phyloP scores from a whole-genome alignment of 2,797 vertebrate genomes.

The Euthynnus affinis region DNA sequence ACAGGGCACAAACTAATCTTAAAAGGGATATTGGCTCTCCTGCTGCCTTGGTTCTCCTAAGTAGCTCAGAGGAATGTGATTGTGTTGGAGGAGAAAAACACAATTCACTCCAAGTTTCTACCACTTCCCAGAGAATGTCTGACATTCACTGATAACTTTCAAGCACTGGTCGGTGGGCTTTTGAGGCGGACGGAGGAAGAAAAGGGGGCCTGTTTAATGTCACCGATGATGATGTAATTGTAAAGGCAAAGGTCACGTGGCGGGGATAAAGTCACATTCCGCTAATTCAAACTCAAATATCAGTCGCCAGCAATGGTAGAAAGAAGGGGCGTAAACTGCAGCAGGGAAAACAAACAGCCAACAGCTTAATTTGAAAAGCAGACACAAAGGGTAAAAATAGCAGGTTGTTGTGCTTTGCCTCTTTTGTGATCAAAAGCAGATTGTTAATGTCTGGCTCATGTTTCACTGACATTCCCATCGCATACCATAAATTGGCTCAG shows the following conservation, averaged over 20 bases:
- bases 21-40: slow-evolving; percentile 43
- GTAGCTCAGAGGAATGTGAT: slow-evolving; percentile 48
- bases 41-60: slow-evolving; percentile 28
- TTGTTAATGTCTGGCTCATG: slow-evolving; percentile 42
- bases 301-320: slow-evolving; percentile 10
- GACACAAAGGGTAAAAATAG: slow-evolving; percentile 69
- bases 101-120: slow-evolving; percentile 48
- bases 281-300: slow-evolving; percentile 57
- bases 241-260: slow-evolving; percentile 48
- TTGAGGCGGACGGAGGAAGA: neutral
- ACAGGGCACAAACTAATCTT: slow-evolving; percentile 23
- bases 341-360: slow-evolving; percentile 45
- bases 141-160: slow-evolving; percentile 58
- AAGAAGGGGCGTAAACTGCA: slow-evolving; percentile 32
- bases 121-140: slow-evolving; percentile 55
- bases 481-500: neutral
- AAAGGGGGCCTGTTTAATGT: slow-evolving; percentile 38
- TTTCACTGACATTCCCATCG: slow-evolving; percentile 10
- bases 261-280: slow-evolving; percentile 43
- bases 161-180: neutral
- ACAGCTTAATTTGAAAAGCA: slow-evolving; percentile 56
- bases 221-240: slow-evolving; percentile 54
- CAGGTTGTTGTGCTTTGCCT: neutral
- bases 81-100: slow-evolving; percentile 44
- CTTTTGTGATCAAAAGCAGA: slow-evolving; percentile 61